phyloP scores from a whole-genome alignment of 1,140 invertebrate genomes.

The Limonius californicus region DNA sequence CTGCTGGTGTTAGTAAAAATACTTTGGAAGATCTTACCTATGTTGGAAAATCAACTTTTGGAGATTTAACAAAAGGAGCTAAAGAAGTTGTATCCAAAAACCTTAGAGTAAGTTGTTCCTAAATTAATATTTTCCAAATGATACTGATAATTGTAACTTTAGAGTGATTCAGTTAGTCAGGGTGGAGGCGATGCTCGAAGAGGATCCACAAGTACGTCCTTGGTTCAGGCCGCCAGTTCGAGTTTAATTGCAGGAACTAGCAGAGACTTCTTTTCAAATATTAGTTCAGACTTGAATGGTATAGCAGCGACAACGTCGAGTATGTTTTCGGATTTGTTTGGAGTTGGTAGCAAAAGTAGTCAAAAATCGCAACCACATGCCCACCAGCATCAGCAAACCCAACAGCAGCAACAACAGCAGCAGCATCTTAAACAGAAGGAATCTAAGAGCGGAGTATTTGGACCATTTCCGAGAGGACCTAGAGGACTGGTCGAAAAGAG shows the following conservation, averaged over 20 bases:
- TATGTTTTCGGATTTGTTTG: conserved; percentile 89
- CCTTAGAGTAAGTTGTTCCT: too few relatives aligned
- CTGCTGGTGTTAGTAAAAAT: conserved; percentile 81
- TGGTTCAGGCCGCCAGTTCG: conserved; percentile 48
- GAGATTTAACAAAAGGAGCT: conserved; percentile 86
- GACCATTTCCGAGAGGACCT: conserved; percentile 73
- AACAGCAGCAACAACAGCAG: conserved; percentile 29
- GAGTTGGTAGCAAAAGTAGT: conserved; percentile 55
- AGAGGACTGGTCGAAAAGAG: conserved; percentile 86
- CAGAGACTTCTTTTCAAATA: conserved; percentile 84
- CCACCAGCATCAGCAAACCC: conserved; percentile 24
- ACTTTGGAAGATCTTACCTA: conserved; percentile 84
- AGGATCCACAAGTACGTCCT: conserved; percentile 48
- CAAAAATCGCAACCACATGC: conserved; percentile 18
- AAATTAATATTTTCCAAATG: too few relatives aligned
- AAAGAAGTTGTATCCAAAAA: conserved; percentile 84
- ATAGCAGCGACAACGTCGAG: conserved; percentile 84
- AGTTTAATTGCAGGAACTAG: conserved; percentile 52
- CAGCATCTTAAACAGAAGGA: conserved; percentile 55
- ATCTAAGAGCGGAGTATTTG: conserved; percentile 54
- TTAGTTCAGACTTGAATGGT: conserved; percentile 84
- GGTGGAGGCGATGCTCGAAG: conserved; percentile 27
- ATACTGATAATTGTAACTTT: not conserved
- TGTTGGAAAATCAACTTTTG: conserved; percentile 79
- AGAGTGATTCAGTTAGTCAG: conserved; percentile 37